Conservation (phyloP, 2,888 invertebrate species). For the Daptonema setosum region DNA sequence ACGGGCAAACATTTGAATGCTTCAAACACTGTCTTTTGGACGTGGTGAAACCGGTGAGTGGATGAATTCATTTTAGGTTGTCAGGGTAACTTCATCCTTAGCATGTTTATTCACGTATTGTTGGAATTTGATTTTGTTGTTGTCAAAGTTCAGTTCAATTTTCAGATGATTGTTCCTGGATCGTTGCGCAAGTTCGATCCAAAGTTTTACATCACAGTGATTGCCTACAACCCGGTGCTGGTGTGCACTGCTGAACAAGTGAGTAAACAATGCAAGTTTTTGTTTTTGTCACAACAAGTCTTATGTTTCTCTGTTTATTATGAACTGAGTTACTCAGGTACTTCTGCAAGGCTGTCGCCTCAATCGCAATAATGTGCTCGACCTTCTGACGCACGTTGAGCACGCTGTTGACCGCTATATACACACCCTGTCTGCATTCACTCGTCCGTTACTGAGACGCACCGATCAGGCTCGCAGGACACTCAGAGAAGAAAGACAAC, state of each 20-base stretch:
- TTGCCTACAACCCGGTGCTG: slow-evolving; percentile 53
- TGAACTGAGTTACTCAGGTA: slow-evolving; percentile 30
- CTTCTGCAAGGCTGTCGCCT: slow-evolving; percentile 47
- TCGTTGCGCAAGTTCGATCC: slow-evolving; percentile 37
- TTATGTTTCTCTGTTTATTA: background rate
- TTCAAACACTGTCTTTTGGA: slow-evolving; percentile 27
- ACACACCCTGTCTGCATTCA: slow-evolving; percentile 28
- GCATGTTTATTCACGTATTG: background rate
- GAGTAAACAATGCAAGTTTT: slow-evolving; percentile 15
- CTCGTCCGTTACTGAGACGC: background rate
- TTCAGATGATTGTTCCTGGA: background rate
- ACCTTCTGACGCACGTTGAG: slow-evolving; percentile 38
- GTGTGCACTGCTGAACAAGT: slow-evolving; percentile 12
- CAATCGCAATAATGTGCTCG: slow-evolving; percentile 38
- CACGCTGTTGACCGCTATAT: slow-evolving; percentile 40
- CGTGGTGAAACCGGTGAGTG: slow-evolving; percentile 28
- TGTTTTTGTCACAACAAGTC: background rate
- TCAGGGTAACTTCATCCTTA: too few relatives aligned
- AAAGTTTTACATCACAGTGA: slow-evolving; percentile 48
- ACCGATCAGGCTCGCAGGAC: slow-evolving; percentile 11
- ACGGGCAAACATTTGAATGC: slow-evolving; percentile 26
- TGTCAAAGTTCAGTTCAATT: too few relatives aligned
- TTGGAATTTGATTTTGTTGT: background rate
- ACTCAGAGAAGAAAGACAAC: background rate
- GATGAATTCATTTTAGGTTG: too few relatives aligned